Conservation (phyloP, 2,888 invertebrate genomes). For the Acrobasis consociella region DNA sequence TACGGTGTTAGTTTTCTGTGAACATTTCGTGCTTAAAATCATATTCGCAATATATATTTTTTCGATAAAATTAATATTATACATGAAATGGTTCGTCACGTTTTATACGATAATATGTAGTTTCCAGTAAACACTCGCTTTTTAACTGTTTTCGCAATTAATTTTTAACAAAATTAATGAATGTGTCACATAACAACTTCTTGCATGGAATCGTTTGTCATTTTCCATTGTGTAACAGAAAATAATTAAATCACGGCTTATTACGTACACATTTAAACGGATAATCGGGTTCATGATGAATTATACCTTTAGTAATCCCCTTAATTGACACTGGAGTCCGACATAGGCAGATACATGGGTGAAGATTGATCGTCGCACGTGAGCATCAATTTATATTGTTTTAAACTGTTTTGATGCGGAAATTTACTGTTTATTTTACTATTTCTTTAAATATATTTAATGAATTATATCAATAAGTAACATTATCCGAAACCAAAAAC, state of each 20-base stretch:
- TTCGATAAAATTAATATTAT: background rate
- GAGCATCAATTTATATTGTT: slow-evolving; percentile 5
- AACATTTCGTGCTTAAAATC: background rate
- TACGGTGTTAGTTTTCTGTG: slow-evolving; percentile 8
- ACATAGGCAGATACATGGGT: slow-evolving; percentile 15
- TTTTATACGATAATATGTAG: no score
- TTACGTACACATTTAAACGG: slow-evolving; percentile 20
- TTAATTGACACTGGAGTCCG: slow-evolving; percentile 21
- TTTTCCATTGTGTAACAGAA: slow-evolving; percentile 15
- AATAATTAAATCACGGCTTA: slow-evolving; percentile 18
- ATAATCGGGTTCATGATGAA: slow-evolving; percentile 22
- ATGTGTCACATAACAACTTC: slow-evolving; percentile 16
- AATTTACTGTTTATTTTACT: background rate
- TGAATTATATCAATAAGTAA: no score
- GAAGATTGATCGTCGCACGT: slow-evolving; percentile 7
- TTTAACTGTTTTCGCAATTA: background rate
- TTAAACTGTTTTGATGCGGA: background rate
- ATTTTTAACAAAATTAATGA: slow-evolving; percentile 18
- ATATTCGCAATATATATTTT: slow-evolving; percentile 1
- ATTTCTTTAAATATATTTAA: background rate
- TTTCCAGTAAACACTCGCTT: no score
- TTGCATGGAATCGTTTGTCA: slow-evolving; percentile 18
- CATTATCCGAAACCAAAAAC: no score
- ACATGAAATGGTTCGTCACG: no score
- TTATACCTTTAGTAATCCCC: slow-evolving; percentile 21